phyloP scores from a whole-genome alignment of 2,113 vertebrate genomes.

The Ia io region DNA sequence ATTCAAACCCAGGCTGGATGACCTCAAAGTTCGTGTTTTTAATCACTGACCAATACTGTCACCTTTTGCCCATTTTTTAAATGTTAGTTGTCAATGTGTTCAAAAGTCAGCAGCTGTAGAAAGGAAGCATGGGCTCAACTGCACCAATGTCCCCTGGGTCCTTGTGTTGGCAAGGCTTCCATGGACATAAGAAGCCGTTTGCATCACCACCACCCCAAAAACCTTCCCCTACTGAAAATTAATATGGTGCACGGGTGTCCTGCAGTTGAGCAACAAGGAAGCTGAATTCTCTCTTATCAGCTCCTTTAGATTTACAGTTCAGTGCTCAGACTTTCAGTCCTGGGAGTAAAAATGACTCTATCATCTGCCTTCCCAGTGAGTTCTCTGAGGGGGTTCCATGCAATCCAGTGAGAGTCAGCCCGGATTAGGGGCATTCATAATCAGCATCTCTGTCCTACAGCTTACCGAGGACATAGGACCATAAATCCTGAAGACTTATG shows the following conservation, averaged over 20 bases:
- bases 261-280: background rate
- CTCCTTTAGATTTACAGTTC: background rate
- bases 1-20: background rate
- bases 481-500: slow-evolving; percentile 41
- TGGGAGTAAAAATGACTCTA: background rate
- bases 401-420: background rate
- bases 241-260: background rate
- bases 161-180: background rate
- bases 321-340: background rate
- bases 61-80: background rate
- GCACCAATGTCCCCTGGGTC: background rate
- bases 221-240: background rate
- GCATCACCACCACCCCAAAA: background rate
- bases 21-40: background rate
- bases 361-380: background rate
- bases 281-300: background rate
- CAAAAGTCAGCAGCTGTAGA: background rate
- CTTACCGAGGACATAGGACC: background rate
- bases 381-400: background rate
- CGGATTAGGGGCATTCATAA: background rate
- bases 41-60: background rate
- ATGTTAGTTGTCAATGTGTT: background rate
- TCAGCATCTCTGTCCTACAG: background rate
- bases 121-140: background rate
- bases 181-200: background rate